A percentile compares a stretch with the other conserved stretches of the same genome.
Evolutionary conservation across 1,140 invertebrate genomes (phyloP).

Genomic region (Penaeus indicus): DNA sequence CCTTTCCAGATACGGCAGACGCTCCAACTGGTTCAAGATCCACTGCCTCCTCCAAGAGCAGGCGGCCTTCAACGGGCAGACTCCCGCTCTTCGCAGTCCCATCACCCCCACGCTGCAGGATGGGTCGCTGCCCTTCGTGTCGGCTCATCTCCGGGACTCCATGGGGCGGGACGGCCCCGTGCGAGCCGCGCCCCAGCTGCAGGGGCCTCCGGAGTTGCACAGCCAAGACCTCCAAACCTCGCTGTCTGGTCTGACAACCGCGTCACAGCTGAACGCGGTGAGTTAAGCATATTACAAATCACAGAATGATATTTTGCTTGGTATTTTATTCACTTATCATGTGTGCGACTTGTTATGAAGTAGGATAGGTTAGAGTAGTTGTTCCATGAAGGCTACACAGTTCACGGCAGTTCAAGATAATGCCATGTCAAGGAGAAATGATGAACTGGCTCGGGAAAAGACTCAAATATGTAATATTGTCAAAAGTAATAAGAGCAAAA

Average conservation of each 20-base stretch:
- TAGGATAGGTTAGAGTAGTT: no score
- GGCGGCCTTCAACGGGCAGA: constrained; percentile 54
- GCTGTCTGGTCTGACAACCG: constrained; percentile 29
- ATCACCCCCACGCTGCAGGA: constrained; percentile 65
- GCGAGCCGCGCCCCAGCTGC: constrained; percentile 1
- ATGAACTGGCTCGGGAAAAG: no score
- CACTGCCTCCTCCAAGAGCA: constrained; percentile 77
- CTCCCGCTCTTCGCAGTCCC: constrained; percentile 49
- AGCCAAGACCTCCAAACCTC: constrained; percentile 39
- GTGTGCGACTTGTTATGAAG: no score
- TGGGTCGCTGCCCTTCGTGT: constrained; percentile 64
- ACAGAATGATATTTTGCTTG: no score
- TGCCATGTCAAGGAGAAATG: no score
- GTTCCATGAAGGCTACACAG: no score
- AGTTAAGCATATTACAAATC: background rate
- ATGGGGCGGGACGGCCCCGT: constrained; percentile 43
- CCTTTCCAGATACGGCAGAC: constrained; percentile 69
- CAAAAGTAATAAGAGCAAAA: no score
- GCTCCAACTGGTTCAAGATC: constrained; percentile 73
- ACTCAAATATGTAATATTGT: no score
- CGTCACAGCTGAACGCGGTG: constrained; percentile 39
- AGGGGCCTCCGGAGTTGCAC: constrained; percentile 2
- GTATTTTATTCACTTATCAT: no score
- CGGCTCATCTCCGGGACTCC: constrained; percentile 60
- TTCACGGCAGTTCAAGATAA: no score